Evolutionary conservation across 2,113 vertebrate genomes (phyloP), one percentile per base, ranked within the genome.

Genomic region (Ranitomeya imitator): DNA sequence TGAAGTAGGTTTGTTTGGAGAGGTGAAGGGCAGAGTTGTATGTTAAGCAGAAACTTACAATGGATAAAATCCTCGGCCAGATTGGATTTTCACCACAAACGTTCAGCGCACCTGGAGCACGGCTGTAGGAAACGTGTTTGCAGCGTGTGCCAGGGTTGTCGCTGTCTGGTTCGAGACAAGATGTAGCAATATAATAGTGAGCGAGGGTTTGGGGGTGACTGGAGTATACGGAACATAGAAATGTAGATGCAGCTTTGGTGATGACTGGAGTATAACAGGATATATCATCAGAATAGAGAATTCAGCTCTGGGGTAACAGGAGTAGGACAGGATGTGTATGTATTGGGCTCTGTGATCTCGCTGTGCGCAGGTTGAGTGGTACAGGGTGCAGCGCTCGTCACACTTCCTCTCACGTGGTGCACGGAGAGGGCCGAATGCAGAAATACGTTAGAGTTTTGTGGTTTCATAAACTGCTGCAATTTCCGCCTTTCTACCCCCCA

Each of bases 391-490:
- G 21, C 7, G 12, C 7, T 15, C n/a, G 54, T 59, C 51, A 18
- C 63, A 14, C 71, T 86, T 86, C 85, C 85, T 79, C 31, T 86
- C 73, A 63, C 74, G 13, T 31, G 51, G 26, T 13, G 55, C 10
- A n/a, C 51, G 83, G 18, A 12, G 6, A 26, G 59, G 45, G 74
- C 59, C 18, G 59, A 21, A n/a, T 10, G 15, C 57, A 76, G 59
- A 67, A 79, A n/a, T 52, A 67, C 45, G 57, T 79, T 79, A 79
- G 26, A 10, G 26, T 31, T 7, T 63, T 86, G 85, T 79, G 85
- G 85, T 86, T 79, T 86, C 11, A 59, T 18, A 76, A 5, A 85
- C 31, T 10, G 31, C 63, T 63, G 74, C 60, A 86, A 78, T 23
- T 86, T 86, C 85, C 84, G 61, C 12, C 45, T 78, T 45, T 52